A percentile compares a stretch with the other conserved stretches of the same genome.
These are phyloP conservation scores for Sebastes goodei DNA, from an alignment of 2,797 vertebrate species.

Conservation along the genomic window DNA sequence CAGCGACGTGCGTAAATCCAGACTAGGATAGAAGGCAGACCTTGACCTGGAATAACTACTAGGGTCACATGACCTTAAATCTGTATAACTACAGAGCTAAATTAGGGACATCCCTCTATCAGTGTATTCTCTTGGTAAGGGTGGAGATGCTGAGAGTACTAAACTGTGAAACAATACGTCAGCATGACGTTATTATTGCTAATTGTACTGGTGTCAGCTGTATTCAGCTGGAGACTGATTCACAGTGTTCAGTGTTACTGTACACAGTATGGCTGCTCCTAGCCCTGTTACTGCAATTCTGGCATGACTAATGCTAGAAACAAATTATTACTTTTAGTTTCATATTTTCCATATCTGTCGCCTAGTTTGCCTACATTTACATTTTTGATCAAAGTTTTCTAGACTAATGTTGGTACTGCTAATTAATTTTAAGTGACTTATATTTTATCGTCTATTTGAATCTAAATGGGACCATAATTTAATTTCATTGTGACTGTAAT, in stretches of 20 bases:
- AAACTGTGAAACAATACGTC: slow-evolving; percentile 5
- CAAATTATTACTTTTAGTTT: background rate
- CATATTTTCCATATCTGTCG: background rate
- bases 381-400: background rate
- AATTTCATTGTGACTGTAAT: background rate
- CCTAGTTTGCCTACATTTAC: background rate
- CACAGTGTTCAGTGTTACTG: background rate
- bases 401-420: background rate
- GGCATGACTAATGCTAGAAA: background rate
- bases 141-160: background rate
- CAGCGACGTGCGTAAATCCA: slow-evolving; percentile 7
- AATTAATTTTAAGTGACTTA: background rate
- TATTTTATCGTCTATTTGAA: no score
- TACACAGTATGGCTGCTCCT: background rate
- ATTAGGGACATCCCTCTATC: background rate
- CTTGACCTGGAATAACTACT: slow-evolving; percentile 37
- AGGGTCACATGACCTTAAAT: slow-evolving; percentile 8
- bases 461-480: no score
- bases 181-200: background rate
- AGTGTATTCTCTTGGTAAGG: background rate
- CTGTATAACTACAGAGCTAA: slow-evolving; percentile 19
- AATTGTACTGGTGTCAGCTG: background rate
- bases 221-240: background rate
- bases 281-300: background rate
- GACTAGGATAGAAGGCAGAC: slow-evolving; percentile 2